These are phyloP conservation scores for Phaedon cochleariae DNA, from an alignment of 2,888 invertebrate species.

Conservation along the genomic window DNA sequence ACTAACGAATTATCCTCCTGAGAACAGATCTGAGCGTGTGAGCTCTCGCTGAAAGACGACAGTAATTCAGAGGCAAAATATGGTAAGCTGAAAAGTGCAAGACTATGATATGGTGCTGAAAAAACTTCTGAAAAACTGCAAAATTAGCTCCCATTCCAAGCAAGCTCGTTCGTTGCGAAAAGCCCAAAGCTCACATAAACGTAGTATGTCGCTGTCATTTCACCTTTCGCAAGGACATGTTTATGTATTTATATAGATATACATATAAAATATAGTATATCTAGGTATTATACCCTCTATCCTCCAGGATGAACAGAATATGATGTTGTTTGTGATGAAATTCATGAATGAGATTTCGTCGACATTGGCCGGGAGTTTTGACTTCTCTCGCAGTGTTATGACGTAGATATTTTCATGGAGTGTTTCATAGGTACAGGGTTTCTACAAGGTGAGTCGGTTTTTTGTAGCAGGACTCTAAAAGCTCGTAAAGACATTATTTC, in stretches of 20 bases:
- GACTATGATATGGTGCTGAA: conserved; percentile 51
- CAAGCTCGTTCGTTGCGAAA: conserved; percentile 52
- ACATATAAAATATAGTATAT: too few species aligned
- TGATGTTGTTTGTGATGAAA: neutral
- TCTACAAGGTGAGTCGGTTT: too few species aligned
- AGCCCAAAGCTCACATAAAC: conserved; percentile 54
- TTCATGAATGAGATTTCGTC: neutral
- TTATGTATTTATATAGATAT: neutral
- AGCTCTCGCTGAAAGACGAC: neutral
- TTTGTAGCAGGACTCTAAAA: too few species aligned
- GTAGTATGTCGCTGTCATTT: conserved; percentile 10
- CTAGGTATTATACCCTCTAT: too few species aligned
- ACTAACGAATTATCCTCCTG: conserved; percentile 26
- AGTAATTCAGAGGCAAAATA: conserved; percentile 32
- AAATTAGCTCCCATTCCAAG: conserved; percentile 57
- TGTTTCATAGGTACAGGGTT: too few species aligned
- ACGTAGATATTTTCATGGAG: too few species aligned
- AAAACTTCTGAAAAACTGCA: conserved; percentile 54
- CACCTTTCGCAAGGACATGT: conserved; percentile 7
- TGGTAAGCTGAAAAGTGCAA: conserved; percentile 51
- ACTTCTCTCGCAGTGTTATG: too few species aligned
- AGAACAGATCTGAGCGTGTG: conserved; percentile 14
- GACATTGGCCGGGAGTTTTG: neutral
- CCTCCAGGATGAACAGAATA: neutral
- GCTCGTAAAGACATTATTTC: too few species aligned